phyloP scores from a whole-genome alignment of 2,797 vertebrate species.

The Protonibea diacanthus region DNA sequence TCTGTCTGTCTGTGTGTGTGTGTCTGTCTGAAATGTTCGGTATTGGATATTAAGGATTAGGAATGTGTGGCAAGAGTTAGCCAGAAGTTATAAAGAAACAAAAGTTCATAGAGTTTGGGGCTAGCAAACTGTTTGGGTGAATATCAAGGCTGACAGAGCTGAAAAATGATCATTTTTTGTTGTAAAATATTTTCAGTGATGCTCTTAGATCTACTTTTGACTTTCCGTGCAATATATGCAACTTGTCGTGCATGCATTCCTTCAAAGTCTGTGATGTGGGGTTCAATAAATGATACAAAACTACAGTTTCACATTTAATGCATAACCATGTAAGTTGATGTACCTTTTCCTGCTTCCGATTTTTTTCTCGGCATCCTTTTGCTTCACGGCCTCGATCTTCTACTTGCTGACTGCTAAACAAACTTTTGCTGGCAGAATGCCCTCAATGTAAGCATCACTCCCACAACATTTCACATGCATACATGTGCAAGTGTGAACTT shows the following conservation, averaged over 20 bases:
- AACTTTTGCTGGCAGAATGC: background rate
- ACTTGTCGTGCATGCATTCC: background rate
- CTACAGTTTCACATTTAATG: constrained; percentile 6
- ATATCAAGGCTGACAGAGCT: background rate
- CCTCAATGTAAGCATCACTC: background rate
- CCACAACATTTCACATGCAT: background rate
- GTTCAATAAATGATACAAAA: background rate
- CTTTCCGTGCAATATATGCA: no score
- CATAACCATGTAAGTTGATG: background rate
- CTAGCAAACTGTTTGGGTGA: background rate
- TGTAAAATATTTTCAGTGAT: no score
- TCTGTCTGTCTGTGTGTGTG: constrained; percentile 29
- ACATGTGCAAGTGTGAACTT: constrained; percentile 1
- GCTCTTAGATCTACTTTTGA: no score
- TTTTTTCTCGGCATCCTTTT: background rate
- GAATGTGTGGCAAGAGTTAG: constrained; percentile 1
- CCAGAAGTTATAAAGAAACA: constrained; percentile 9
- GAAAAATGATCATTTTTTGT: background rate
- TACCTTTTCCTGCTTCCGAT: background rate
- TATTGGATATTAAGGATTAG: constrained; percentile 4
- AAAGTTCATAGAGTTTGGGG: background rate
- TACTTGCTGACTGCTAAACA: constrained; percentile 1
- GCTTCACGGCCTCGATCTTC: constrained; percentile 2
- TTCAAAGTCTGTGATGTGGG: constrained; percentile 9
- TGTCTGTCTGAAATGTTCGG: constrained; percentile 22